Evolutionary conservation across 2,888 invertebrate species (phyloP).

Genomic region (Pterobdella sp.): DNA sequence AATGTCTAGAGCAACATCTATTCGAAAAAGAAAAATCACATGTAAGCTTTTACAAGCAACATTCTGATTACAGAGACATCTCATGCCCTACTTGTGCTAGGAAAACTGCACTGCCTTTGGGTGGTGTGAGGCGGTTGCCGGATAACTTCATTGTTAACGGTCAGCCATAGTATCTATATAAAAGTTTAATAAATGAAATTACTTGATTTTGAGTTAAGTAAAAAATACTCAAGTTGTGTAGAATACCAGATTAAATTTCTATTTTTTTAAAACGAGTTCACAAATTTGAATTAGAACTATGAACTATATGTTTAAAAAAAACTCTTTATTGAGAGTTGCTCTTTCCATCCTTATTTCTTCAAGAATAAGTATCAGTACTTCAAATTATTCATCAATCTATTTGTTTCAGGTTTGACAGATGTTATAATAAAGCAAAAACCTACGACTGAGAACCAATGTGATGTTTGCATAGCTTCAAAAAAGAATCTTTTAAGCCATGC

Average conservation of each 20-base stretch:
- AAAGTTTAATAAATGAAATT: not conserved
- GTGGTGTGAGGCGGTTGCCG: constrained; percentile 51
- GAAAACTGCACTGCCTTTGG: constrained; percentile 50
- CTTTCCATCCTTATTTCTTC: not conserved
- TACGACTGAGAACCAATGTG: constrained; percentile 50
- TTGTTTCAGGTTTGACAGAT: constrained; percentile 47
- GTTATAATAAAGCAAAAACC: constrained; percentile 47
- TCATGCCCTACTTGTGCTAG: constrained; percentile 52
- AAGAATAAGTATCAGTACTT: not conserved
- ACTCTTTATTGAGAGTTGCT: not conserved
- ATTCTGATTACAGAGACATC: constrained; percentile 49
- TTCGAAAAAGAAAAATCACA: constrained; percentile 44
- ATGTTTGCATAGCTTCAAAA: constrained; percentile 46
- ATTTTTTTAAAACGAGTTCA: no score
- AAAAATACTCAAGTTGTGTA: no score
- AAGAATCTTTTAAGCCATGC: constrained; percentile 42
- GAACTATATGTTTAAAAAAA: not conserved
- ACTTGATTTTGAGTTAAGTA: not conserved
- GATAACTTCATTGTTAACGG: constrained; percentile 50
- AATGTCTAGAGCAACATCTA: constrained; percentile 50
- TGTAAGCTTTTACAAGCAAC: constrained; percentile 50
- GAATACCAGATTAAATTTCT: not conserved
- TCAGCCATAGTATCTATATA: not conserved
- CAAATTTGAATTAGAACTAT: no score
- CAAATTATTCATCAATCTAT: no score